A percentile compares a stretch with the other conserved stretches of the same genome.
These are phyloP conservation scores for Noturus placidus DNA, from an alignment of 2,113 vertebrate species.

Conservation along the genomic window DNA sequence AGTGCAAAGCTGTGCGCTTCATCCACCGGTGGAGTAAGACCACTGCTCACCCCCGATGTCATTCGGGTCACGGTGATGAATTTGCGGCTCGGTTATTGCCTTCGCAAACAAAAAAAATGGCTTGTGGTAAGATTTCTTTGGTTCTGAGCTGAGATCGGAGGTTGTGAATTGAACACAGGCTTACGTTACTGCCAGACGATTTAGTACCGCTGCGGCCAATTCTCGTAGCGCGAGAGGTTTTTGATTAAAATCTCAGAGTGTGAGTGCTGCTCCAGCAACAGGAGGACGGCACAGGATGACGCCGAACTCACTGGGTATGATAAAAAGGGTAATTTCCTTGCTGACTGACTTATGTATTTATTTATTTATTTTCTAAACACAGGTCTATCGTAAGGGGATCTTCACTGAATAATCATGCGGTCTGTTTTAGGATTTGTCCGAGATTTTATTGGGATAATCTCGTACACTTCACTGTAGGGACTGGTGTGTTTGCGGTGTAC, in stretches of 20 bases:
- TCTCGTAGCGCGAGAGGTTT: not conserved
- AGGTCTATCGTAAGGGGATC: slow-evolving; percentile 54
- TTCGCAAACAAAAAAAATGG: not conserved
- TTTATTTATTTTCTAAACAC: not conserved
- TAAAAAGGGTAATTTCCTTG: not conserved
- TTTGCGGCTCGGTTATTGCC: not conserved
- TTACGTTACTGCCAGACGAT: not conserved
- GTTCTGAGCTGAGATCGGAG: not conserved
- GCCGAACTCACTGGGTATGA: not conserved
- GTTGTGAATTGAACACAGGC: not conserved
- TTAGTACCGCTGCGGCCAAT: not conserved
- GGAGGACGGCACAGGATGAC: not conserved
- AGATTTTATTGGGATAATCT: not conserved
- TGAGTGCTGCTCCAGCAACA: not conserved
- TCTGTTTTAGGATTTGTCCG: not conserved
- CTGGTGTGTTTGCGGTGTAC: not conserved
- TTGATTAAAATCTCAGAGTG: not conserved
- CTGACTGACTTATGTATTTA: not conserved
- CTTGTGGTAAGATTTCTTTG: not conserved
- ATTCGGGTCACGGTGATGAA: not conserved
- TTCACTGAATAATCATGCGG: slow-evolving; percentile 2
- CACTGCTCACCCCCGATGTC: not conserved
- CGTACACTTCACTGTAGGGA: not conserved
- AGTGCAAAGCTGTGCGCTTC: not conserved
- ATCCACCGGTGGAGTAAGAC: not conserved